A percentile compares a stretch with the other conserved stretches of the same genome.
Conservation (phyloP, 2,888 invertebrate genomes). For the Limenitis camilla region DNA sequence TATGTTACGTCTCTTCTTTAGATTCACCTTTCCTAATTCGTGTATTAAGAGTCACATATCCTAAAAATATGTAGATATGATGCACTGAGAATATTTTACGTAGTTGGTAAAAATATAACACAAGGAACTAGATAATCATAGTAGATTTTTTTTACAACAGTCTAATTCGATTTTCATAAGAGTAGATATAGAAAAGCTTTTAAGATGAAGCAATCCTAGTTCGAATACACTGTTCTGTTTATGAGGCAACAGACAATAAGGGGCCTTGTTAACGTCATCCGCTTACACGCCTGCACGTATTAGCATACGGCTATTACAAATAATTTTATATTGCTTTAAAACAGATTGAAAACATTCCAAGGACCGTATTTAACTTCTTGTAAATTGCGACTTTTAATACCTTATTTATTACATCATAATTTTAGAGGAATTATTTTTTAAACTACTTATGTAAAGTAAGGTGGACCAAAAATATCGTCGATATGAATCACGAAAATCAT, state of each 20-base stretch:
- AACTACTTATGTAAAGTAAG: no score
- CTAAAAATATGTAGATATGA: no score
- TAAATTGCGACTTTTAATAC: not conserved
- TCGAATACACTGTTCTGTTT: conserved; percentile 6
- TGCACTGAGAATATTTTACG: no score
- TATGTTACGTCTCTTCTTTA: no score
- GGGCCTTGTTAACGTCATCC: conserved; percentile 6
- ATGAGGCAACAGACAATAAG: conserved; percentile 7
- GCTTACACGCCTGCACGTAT: conserved; percentile 1
- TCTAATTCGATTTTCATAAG: conserved; percentile 1
- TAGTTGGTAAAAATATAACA: no score
- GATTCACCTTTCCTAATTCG: no score
- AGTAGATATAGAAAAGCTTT: conserved; percentile 8
- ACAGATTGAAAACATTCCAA: not conserved
- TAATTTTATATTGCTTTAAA: not conserved
- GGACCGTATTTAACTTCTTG: not conserved
- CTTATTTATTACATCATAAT: not conserved
- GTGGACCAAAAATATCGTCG: no score
- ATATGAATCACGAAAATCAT: no score
- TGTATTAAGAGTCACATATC: no score
- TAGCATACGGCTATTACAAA: not conserved
- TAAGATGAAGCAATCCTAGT: conserved; percentile 11
- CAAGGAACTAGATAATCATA: conserved; percentile 5
- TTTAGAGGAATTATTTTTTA: no score
- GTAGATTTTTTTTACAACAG: not conserved